Evolutionary conservation across 1,140 invertebrate species (phyloP).

Genomic region (Yoshiicerus persimilis): DNA sequence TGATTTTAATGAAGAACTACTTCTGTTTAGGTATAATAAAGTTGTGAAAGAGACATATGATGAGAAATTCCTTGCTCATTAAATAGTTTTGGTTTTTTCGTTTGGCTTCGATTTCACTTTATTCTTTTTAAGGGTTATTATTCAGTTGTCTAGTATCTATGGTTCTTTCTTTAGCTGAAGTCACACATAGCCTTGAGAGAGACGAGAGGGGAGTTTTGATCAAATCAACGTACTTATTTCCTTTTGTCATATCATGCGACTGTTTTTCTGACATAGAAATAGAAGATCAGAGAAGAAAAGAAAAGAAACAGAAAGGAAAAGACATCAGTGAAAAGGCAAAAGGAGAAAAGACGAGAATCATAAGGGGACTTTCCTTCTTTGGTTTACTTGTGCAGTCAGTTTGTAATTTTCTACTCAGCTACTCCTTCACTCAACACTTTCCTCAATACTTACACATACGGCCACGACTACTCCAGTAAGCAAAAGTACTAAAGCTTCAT

Average conservation of each 20-base stretch:
- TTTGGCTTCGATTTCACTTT: constrained; percentile 1
- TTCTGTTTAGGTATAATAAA: not conserved
- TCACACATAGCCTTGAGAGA: not conserved
- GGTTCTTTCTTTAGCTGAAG: not conserved
- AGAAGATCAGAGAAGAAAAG: constrained; percentile 18
- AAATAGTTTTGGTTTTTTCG: not conserved
- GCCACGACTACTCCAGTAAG: constrained; percentile 39
- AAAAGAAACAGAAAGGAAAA: constrained; percentile 25
- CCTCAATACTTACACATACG: not conserved
- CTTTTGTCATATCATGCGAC: constrained; percentile 22
- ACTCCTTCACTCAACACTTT: not conserved
- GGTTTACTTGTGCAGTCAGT: not conserved
- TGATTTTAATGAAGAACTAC: not conserved
- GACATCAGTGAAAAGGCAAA: constrained; percentile 15
- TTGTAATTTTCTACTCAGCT: not conserved
- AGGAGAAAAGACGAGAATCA: constrained; percentile 34
- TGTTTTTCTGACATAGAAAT: constrained; percentile 20
- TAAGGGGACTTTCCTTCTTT: not conserved
- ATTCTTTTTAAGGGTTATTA: not conserved
- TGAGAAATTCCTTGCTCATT: not conserved
- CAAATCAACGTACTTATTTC: constrained; percentile 18
- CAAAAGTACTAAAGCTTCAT: too few relatives aligned
- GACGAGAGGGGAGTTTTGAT: constrained; percentile 17
- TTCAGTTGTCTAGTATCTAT: not conserved
- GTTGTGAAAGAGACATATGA: not conserved